phyloP scores from a whole-genome alignment of 1,140 invertebrate genomes.

The Brachionus rotundiformis region DNA sequence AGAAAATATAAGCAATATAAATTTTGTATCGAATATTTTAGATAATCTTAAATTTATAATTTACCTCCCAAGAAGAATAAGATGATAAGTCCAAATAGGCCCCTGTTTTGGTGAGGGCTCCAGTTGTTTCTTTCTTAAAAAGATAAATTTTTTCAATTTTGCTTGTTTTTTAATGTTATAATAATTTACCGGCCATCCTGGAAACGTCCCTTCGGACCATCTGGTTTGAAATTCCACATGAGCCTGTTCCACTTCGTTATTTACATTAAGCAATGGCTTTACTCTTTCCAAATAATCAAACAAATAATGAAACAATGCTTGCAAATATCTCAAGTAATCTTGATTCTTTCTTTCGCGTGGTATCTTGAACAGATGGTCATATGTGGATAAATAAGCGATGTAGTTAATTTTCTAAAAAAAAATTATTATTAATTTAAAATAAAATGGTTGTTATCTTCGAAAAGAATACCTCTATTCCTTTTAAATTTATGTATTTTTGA shows the following conservation, averaged over 20 bases:
- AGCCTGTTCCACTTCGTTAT: slow-evolving; percentile 73
- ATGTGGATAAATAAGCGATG: slow-evolving; percentile 86
- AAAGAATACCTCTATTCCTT: slow-evolving; percentile 79
- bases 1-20: too few relatives aligned
- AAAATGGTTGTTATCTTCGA: background rate
- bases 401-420: slow-evolving; percentile 82
- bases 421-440: background rate
- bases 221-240: slow-evolving; percentile 80
- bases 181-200: slow-evolving; percentile 82
- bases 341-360: slow-evolving; percentile 89
- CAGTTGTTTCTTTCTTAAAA: slow-evolving; percentile 84
- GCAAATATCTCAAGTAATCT: slow-evolving; percentile 72
- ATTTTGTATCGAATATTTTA: too few relatives aligned
- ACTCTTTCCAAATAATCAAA: slow-evolving; percentile 23
- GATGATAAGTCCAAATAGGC: slow-evolving; percentile 94
- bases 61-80: slow-evolving; percentile 82
- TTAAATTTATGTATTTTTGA: slow-evolving; percentile 92
- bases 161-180: slow-evolving; percentile 55
- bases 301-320: slow-evolving; percentile 42
- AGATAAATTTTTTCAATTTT: background rate
- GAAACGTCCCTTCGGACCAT: slow-evolving; percentile 84
- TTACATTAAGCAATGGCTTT: slow-evolving; percentile 37
- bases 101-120: slow-evolving; percentile 81
- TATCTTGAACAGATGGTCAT: slow-evolving; percentile 94
- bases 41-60: too few relatives aligned